Conservation (phyloP, 2,797 vertebrate genomes). For the Cygnus olor region DNA sequence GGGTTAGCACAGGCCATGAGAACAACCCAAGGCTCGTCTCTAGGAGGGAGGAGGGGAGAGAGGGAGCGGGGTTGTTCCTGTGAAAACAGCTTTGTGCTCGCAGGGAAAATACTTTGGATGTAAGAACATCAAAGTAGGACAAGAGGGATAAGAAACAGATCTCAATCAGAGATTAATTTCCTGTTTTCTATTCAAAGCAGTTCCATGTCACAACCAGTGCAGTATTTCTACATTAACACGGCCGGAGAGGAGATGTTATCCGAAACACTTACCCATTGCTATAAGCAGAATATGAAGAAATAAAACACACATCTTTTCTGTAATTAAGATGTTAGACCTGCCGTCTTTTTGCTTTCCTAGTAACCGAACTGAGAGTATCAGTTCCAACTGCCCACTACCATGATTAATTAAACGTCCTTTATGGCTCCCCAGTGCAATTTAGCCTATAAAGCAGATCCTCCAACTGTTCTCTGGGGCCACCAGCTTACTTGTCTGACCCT, state of each 20-base stretch:
- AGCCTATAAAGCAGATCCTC: neutral
- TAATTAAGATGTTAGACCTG: neutral
- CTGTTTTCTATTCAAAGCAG: constrained; percentile 45
- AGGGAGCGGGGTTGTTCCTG: neutral
- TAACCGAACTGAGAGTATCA: neutral
- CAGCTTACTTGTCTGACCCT: neutral
- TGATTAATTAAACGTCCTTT: neutral
- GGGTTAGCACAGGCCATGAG: neutral
- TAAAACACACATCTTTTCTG: neutral
- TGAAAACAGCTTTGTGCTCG: constrained; percentile 37
- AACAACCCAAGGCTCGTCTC: neutral
- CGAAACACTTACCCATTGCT: neutral
- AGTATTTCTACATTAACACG: neutral
- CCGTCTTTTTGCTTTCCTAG: neutral
- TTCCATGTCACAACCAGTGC: neutral
- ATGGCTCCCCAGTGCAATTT: neutral
- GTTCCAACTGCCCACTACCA: neutral
- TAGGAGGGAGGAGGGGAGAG: neutral
- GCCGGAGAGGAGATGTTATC: neutral
- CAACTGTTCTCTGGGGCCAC: neutral
- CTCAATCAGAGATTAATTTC: constrained; percentile 38
- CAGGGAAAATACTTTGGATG: constrained; percentile 5
- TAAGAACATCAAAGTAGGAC: constrained; percentile 27
- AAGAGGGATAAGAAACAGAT: constrained; percentile 56
- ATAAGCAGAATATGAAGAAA: neutral